Conservation (phyloP, 64 coral and sea anemone species). For the Dendronephthya gigantea region DNA sequence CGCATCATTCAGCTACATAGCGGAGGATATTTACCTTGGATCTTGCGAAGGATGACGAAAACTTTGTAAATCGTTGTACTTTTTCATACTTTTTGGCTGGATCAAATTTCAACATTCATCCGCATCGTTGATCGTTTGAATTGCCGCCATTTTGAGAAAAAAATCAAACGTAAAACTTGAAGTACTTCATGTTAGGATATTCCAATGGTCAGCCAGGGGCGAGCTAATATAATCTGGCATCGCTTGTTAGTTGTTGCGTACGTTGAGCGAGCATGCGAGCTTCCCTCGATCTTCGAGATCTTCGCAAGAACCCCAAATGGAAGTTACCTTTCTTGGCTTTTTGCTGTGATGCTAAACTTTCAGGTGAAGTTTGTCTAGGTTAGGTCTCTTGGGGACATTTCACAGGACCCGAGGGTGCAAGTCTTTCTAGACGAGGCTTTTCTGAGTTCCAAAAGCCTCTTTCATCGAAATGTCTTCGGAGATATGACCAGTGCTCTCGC, state of each 20-base stretch:
- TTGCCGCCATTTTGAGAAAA: not conserved
- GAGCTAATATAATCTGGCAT: not conserved
- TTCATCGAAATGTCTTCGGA: too few relatives aligned
- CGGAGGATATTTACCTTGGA: not conserved
- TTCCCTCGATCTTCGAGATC: too few relatives aligned
- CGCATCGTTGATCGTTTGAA: not conserved
- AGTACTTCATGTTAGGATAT: not conserved
- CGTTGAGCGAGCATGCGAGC: not conserved
- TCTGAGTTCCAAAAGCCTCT: too few relatives aligned
- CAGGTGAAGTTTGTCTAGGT: too few relatives aligned
- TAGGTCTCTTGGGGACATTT: too few relatives aligned
- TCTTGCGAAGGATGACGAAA: not conserved
- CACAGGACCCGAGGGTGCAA: too few relatives aligned
- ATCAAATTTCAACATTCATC: not conserved
- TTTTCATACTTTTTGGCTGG: not conserved
- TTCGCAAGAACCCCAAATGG: too few relatives aligned
- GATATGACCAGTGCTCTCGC: too few relatives aligned
- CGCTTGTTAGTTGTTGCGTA: not conserved
- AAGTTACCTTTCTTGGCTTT: too few relatives aligned
- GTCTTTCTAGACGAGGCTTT: too few relatives aligned
- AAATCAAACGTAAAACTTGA: not conserved
- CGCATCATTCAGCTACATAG: not conserved
- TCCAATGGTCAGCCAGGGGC: too few relatives aligned
- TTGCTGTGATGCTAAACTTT: too few relatives aligned
- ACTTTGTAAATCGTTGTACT: not conserved